Conservation (phyloP, 1,140 invertebrate species). For the Lasaia peninsularis region DNA sequence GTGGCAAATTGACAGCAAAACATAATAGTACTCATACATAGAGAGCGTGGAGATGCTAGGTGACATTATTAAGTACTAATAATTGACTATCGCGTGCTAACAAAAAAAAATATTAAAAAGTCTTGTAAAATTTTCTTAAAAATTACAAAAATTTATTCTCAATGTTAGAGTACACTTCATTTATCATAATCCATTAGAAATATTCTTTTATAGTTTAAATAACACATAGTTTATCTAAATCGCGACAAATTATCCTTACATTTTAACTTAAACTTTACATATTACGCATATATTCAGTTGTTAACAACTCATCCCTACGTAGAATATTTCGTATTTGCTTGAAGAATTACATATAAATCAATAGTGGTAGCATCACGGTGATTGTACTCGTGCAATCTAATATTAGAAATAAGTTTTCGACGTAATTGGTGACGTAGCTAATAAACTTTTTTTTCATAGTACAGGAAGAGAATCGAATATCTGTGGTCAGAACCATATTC, state of each 20-base stretch:
- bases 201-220: not conserved
- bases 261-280: conserved; percentile 4
- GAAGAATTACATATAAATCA: not conserved
- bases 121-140: conserved; percentile 4
- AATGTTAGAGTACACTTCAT: not conserved
- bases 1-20: not conserved
- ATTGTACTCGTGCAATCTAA: too few relatives aligned
- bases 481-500: too few relatives aligned
- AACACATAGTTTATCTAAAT: not conserved
- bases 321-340: not conserved
- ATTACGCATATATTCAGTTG: not conserved
- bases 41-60: conserved; percentile 2
- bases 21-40: not conserved
- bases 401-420: too few relatives aligned
- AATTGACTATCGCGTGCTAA: conserved; percentile 4
- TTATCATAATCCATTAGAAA: not conserved
- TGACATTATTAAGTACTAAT: conserved; percentile 7
- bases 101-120: not conserved
- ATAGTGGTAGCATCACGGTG: too few relatives aligned
- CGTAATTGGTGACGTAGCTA: too few relatives aligned
- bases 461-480: too few relatives aligned
- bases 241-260: not conserved
- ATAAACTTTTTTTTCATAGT: too few relatives aligned
- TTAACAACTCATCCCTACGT: not conserved
- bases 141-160: not conserved